Evolutionary conservation across 2,797 vertebrate species (phyloP).

Genomic region (Mionectes olivaceus): DNA sequence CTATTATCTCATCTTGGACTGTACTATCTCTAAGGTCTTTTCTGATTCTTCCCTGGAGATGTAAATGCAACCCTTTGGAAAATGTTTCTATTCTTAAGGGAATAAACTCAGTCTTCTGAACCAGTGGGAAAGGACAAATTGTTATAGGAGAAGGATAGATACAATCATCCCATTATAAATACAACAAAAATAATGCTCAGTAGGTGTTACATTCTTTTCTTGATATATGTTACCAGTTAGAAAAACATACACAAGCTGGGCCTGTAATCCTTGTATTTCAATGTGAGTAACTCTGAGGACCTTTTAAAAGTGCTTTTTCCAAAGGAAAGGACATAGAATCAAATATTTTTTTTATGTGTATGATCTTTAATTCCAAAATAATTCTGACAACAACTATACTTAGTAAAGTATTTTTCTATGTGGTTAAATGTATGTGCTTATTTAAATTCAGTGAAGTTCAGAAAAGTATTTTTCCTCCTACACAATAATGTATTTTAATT

Average conservation of each 20-base stretch:
- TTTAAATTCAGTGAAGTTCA: not conserved
- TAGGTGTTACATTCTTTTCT: not conserved
- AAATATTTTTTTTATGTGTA: not conserved
- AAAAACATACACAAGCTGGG: rapidly evolving
- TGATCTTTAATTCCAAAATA: not conserved
- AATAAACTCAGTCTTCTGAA: not conserved
- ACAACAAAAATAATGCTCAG: not conserved
- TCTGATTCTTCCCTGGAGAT: not conserved
- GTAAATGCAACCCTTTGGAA: not conserved
- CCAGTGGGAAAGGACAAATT: not conserved
- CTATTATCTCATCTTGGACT: not conserved
- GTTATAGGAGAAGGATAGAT: not conserved
- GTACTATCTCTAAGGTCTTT: not conserved
- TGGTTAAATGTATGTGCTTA: not conserved
- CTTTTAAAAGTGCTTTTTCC: not conserved
- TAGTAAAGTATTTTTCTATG: not conserved
- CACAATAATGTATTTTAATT: not conserved
- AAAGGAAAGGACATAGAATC: not conserved
- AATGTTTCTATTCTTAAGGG: not conserved
- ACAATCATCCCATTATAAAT: not conserved
- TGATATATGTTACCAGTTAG: not conserved
- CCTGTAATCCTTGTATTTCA: not conserved
- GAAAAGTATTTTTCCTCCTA: not conserved
- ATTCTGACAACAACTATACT: not conserved
- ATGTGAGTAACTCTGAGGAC: not conserved